Evolutionary conservation across 2,888 invertebrate genomes (phyloP), one percentile per base, ranked within the genome.

Genomic region (Abscondita cerata): DNA sequence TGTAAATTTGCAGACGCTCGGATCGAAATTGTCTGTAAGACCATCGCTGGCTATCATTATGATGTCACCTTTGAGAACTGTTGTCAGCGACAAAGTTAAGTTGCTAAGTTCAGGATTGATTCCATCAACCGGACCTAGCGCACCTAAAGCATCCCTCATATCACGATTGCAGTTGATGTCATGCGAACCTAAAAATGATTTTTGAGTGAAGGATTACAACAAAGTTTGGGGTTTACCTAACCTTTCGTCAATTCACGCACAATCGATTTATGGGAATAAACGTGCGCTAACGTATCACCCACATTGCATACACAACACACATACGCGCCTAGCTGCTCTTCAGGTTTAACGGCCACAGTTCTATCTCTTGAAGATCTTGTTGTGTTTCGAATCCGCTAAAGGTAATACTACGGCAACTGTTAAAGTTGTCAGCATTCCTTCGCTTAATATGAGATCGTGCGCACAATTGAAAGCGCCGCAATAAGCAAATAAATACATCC

Each of bases 11-110:
- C 94, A 94, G 58, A 95, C 94, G 25, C 95, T 94, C 0, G 95
- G 95, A 81, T 95, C 95, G 73, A 94, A 93, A 78, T 95, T 95
- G 76, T 95, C 95, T 4, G 93, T 92, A 31, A 95, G 87, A 5
- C 95, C 95, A 75, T 95, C 95, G n/a, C 92, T 92, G 0, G 94
- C 93, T 12, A 95, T 84, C 78, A 94, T 91, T 19, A 95, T 89
- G 63, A 95, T 88, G 75, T 95, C 95, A 8, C 91, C n/a, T 47
- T 84, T 82, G 70, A 92, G 90, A 6, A 92, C 85, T 62, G 90
- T 87, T 0, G 92, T 93, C 84, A 95, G 86, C 0, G 92, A 90
- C 67, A 93, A 86, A 0, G 95, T 95, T 51, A 95, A 83, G 79
- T 95, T 95, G 74, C 91, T 90, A 44, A 95, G 82, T 81, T 95